Conservation (phyloP, 1,140 invertebrate species). For the Magallana ariakensis region DNA sequence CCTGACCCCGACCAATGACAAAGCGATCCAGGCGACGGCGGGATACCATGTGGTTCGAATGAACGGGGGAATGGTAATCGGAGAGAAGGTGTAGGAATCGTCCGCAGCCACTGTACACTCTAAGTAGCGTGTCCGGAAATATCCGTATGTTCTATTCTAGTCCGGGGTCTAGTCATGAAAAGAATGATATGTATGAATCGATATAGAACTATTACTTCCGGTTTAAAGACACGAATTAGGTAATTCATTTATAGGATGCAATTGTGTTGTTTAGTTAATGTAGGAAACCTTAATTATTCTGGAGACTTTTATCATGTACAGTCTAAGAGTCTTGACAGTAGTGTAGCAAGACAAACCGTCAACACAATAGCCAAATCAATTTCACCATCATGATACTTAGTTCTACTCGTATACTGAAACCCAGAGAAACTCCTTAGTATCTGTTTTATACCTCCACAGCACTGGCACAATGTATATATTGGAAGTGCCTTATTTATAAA, state of each 20-base stretch:
- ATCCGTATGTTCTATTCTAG: conserved; percentile 19
- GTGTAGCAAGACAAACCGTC: too few species aligned
- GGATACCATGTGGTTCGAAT: conserved; percentile 60
- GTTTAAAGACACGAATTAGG: too few species aligned
- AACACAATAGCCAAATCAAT: too few species aligned
- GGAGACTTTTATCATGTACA: too few species aligned
- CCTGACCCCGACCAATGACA: conserved; percentile 60
- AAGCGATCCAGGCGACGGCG: conserved; percentile 35
- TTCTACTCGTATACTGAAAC: too few species aligned
- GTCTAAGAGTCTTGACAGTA: too few species aligned
- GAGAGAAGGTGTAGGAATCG: conserved; percentile 57
- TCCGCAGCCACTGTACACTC: neutral
- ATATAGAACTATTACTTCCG: too few species aligned
- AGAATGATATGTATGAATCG: too few species aligned
- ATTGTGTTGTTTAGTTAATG: too few species aligned
- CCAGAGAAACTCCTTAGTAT: neutral
- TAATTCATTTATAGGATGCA: too few species aligned
- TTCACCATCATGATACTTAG: too few species aligned
- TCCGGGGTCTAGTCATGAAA: neutral
- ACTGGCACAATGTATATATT: conserved; percentile 12
- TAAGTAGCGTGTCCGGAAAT: neutral
- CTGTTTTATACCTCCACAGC: neutral
- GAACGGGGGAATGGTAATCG: conserved; percentile 60
- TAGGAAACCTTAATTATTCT: too few species aligned
- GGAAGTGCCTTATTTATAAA: conserved; percentile 12